Base-by-base conservation (phyloP, 2,113 vertebrate genomes). In the Notarius quadriscutis region DNA sequence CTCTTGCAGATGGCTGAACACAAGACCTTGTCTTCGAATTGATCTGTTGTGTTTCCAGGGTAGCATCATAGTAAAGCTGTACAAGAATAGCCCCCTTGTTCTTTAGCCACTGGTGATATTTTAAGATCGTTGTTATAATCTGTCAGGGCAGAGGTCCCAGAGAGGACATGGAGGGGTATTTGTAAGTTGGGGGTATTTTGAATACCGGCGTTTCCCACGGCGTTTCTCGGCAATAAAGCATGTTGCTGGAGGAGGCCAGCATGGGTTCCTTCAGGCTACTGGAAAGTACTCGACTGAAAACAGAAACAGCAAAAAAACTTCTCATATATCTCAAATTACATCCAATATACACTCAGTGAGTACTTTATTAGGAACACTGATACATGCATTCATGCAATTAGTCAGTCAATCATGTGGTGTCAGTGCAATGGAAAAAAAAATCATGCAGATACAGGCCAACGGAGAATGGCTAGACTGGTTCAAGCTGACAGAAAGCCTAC, bases 151-250 rank as follows among this genome's bases (percentile, higher is more conserved):
- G 87, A 60, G 82, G 87, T 87, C 83, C 72, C 63, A 91, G 90
- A 17, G 93, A 94, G 51, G 94, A 90, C 91, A 90, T 74, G 62
- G 91, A 92, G 14, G 91, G 90, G 84, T 90, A 91, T 90, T 91
- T 93, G 86, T 90, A 93, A 69, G 90, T 86, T 7, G 91, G 53
- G 0, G 88, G 87, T 25, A 91, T 83, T 80, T 84, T 94, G 91
- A 94, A 94, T 82, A 92, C 85, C 7, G 94, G 93, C 4, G 91
- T 93, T 51, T 87, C 92, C 94, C 93, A 94, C 22, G 17, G 80
- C 9, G 90, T 85, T 0, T 80, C 89, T 81, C 86, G 91, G 27
- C 84, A 9, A 65, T 83, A 92, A 1, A 91, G 83, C 4, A 86
- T 20, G 4, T 87, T 89, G 18, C 89, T 89, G 11, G 92, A 90